phyloP scores from a whole-genome alignment of 2,797 vertebrate genomes.

The Hippopotamyrus pictus region DNA sequence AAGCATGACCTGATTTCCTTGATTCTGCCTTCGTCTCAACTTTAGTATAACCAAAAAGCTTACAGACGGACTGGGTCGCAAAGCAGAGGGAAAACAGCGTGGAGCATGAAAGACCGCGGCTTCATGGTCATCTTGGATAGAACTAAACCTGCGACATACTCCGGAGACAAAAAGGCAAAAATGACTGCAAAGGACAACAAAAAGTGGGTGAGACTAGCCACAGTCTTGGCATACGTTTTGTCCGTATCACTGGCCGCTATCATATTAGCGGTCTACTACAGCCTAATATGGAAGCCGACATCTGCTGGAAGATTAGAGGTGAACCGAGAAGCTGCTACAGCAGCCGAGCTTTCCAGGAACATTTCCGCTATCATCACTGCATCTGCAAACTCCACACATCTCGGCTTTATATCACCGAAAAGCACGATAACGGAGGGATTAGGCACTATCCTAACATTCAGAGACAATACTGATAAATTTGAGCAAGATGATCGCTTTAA shows the following conservation, averaged over 20 bases:
- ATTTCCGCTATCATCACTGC: neutral
- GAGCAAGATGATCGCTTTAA: neutral
- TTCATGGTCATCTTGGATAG: slow-evolving; percentile 63
- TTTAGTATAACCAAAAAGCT: neutral
- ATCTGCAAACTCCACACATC: slow-evolving; percentile 15
- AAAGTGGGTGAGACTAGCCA: slow-evolving; percentile 80
- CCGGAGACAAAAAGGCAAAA: slow-evolving; percentile 79
- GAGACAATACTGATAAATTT: neutral
- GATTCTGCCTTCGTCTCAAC: neutral
- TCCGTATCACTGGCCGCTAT: slow-evolving; percentile 78
- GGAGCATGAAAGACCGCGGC: slow-evolving; percentile 67
- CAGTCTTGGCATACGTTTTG: slow-evolving; percentile 76
- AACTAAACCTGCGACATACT: slow-evolving; percentile 78
- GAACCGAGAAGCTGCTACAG: neutral
- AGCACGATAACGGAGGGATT: neutral
- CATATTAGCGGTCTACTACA: slow-evolving; percentile 78
- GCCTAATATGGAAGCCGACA: slow-evolving; percentile 74
- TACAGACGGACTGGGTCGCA: slow-evolving; percentile 57
- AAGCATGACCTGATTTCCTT: neutral
- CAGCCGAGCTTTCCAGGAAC: neutral
- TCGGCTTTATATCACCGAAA: neutral
- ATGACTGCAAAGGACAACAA: slow-evolving; percentile 81
- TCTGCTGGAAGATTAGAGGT: slow-evolving; percentile 34
- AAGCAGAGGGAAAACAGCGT: slow-evolving; percentile 59
- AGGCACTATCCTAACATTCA: neutral